These are phyloP conservation scores for Mionectes olivaceus DNA, from an alignment of 2,797 vertebrate genomes.

Conservation along the genomic window DNA sequence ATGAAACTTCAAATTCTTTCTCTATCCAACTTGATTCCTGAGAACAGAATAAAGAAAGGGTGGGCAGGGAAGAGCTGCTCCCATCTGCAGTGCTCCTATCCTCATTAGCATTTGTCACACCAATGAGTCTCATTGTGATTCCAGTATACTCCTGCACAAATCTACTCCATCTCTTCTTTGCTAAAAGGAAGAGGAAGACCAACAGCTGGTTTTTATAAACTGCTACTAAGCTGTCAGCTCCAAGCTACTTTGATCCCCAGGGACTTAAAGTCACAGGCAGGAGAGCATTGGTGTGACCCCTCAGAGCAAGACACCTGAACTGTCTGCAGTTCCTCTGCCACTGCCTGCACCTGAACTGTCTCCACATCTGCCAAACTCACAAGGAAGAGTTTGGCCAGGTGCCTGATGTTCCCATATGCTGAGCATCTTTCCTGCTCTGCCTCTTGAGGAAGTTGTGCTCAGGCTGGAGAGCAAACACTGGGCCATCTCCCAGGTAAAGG, in stretches of 20 bases:
- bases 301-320: not conserved
- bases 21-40: conserved; percentile 72
- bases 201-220: not conserved
- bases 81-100: not conserved
- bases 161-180: not conserved
- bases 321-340: not conserved
- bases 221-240: not conserved
- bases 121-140: not conserved
- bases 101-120: not conserved
- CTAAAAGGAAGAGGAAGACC: not conserved
- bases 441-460: not conserved
- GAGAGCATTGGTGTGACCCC: not conserved
- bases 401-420: not conserved
- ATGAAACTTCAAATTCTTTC: conserved; percentile 66
- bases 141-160: not conserved
- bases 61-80: not conserved
- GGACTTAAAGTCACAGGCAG: not conserved
- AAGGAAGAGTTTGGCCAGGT: not conserved
- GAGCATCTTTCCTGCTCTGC: not conserved
- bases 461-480: not conserved
- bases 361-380: not conserved
- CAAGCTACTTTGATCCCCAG: not conserved
- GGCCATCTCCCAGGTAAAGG: conserved; percentile 10
- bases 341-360: not conserved
- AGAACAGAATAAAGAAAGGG: conserved; percentile 22